phyloP scores from a whole-genome alignment of 2,113 vertebrate genomes.

The Nothobranchius furzeri region DNA sequence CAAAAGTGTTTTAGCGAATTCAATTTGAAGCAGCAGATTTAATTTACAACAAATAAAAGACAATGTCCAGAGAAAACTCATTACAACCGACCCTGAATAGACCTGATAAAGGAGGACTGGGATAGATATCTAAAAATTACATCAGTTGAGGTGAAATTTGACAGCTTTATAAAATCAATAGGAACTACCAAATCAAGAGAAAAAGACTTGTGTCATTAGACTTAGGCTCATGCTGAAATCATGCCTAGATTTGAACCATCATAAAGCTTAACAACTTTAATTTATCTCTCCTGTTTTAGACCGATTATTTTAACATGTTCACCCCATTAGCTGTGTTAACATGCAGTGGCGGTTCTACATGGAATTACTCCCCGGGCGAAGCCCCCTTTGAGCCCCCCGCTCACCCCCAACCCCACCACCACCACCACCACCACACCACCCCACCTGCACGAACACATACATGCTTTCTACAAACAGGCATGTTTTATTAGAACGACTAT shows the following conservation, averaged over 20 bases:
- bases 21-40: conserved; percentile 56
- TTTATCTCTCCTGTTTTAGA: background rate
- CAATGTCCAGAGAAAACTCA: conserved; percentile 58
- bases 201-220: conserved; percentile 24
- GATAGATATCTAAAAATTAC: conserved; percentile 29
- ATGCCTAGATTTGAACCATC: conserved; percentile 17
- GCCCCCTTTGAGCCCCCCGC: no score
- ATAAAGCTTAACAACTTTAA: background rate
- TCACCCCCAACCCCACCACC: no score
- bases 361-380: no score
- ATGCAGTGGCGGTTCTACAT: background rate
- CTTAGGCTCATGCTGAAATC: conserved; percentile 24
- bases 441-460: no score
- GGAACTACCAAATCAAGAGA: conserved; percentile 44
- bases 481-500: no score
- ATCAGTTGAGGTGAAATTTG: conserved; percentile 30
- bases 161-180: conserved; percentile 46
- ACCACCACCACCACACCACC: no score
- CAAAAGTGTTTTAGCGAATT: conserved; percentile 57
- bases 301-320: background rate
- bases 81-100: conserved; percentile 46
- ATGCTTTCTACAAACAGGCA: no score
- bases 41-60: conserved; percentile 59
- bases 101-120: conserved; percentile 44
- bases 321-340: background rate